phyloP scores from a whole-genome alignment of 2,797 vertebrate species.

The Menidia menidia region DNA sequence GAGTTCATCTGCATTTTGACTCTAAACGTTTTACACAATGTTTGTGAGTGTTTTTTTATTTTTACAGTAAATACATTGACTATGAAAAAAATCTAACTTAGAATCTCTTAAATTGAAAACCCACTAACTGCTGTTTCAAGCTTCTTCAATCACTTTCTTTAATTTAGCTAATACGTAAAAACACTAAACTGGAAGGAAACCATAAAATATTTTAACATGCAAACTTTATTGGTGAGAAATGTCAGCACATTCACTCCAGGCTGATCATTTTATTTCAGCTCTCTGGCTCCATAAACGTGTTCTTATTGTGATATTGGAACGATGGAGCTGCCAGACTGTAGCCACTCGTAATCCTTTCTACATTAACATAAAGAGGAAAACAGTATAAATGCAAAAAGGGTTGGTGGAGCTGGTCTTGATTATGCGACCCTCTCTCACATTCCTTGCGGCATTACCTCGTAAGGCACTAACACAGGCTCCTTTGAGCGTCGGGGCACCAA shows the following conservation, averaged over 20 bases:
- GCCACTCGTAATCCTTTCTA: conserved; percentile 34
- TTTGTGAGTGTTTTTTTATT: neutral
- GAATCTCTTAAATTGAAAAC: no score
- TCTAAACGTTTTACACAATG: neutral
- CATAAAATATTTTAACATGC: neutral
- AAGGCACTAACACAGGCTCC: conserved; percentile 74
- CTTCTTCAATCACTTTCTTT: neutral
- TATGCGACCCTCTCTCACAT: conserved; percentile 65
- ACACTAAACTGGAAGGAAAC: neutral
- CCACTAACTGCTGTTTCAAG: no score
- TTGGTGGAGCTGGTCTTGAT: conserved; percentile 69
- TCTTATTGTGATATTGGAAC: neutral
- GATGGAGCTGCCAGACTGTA: conserved; percentile 15
- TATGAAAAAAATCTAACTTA: neutral
- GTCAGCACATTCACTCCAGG: no score
- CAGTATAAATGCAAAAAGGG: conserved; percentile 52
- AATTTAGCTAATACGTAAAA: neutral
- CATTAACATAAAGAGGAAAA: conserved; percentile 18
- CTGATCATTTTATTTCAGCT: neutral
- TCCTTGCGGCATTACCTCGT: conserved; percentile 74
- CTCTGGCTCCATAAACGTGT: neutral
- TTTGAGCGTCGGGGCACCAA: conserved; percentile 69
- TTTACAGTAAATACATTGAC: neutral
- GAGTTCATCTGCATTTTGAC: neutral
- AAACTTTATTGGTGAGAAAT: neutral